Evolutionary conservation across 2,888 invertebrate genomes (phyloP), one percentile per base, ranked within the genome.

Genomic region (Meandrusa payeni): DNA sequence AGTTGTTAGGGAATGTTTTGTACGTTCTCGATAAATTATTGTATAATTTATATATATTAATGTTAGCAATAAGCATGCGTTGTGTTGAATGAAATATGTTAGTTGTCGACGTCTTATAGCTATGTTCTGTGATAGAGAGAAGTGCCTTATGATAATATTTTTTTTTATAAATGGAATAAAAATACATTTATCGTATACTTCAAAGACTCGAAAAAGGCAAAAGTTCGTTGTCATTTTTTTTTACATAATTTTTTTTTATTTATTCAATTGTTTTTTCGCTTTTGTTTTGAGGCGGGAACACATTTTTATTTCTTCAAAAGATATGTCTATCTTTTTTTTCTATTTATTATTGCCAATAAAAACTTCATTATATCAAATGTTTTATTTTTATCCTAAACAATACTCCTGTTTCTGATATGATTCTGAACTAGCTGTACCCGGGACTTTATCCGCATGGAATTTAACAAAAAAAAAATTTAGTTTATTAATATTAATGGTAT

Each of bases 51-150:
- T 33, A n/a, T 1, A 12, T 29, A 6, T 40, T 24, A 27, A 33
- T 37, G 28, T 32, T 19, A 20, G 34, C 3, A 26, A 38, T 32
- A 40, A 32, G n/a, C 23, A 43, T 24, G 2, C 2, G 19, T 33
- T 24, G 24, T 15, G 27, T 41, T 46, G 43, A 36, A 36, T 10
- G 26, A 19, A 36, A 37, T 15, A 15, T 27, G 7, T 23, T 50
- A 48, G 48, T 36, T 40, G 9, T 50, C 50, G 39, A 47, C 26
- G 23, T 53, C 43, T 54, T 50, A 63, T 74, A 69, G 69, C 63
- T 78, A 55, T 72, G 60, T 75, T 72, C 83, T 85, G 83, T 85
- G 83, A 85, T 85, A 83, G 70, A 65, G 59, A 68, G 57, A 68
- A 58, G 83, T 83, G 83, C 83, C 83, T 83, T 83, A 76, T 64